Conservation (phyloP, 2,888 invertebrate genomes). For the Tiphia femorata region DNA sequence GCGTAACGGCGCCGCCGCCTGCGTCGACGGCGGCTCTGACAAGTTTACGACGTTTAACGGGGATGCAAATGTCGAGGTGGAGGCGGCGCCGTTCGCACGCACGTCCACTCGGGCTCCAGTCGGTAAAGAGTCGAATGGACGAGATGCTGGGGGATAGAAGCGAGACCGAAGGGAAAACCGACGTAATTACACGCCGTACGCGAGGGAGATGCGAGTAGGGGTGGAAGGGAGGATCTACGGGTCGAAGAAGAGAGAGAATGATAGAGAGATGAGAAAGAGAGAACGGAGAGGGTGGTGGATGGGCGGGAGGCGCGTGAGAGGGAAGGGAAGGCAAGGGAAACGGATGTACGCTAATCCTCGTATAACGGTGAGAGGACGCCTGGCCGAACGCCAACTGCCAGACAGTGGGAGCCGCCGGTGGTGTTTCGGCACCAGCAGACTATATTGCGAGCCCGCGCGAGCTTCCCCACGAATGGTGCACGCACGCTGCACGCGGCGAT, state of each 20-base stretch:
- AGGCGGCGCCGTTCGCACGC: constrained; percentile 33
- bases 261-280: constrained; percentile 1
- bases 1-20: too few relatives aligned
- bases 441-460: constrained; percentile 30
- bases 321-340: too few relatives aligned
- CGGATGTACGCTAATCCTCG: constrained; percentile 49
- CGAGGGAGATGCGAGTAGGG: too few relatives aligned
- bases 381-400: constrained; percentile 53
- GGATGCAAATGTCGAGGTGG: constrained; percentile 42
- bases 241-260: constrained; percentile 5
- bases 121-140: constrained; percentile 47
- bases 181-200: constrained; percentile 45
- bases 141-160: constrained; percentile 39
- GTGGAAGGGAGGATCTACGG: too few relatives aligned
- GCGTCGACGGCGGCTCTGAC: constrained; percentile 36
- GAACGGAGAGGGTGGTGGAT: constrained; percentile 6
- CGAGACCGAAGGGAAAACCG: constrained; percentile 26
- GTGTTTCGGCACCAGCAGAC: constrained; percentile 28
- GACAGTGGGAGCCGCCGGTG: constrained; percentile 28
- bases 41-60: constrained; percentile 56
- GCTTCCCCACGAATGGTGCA: neutral
- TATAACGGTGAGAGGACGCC: constrained; percentile 45
- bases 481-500: constrained; percentile 1
- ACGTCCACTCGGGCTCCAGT: constrained; percentile 23
- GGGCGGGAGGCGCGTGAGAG: too few relatives aligned